Evolutionary conservation across 2,888 invertebrate species (phyloP), one percentile per base, ranked within the genome.

Genomic region (Bibio marci): DNA sequence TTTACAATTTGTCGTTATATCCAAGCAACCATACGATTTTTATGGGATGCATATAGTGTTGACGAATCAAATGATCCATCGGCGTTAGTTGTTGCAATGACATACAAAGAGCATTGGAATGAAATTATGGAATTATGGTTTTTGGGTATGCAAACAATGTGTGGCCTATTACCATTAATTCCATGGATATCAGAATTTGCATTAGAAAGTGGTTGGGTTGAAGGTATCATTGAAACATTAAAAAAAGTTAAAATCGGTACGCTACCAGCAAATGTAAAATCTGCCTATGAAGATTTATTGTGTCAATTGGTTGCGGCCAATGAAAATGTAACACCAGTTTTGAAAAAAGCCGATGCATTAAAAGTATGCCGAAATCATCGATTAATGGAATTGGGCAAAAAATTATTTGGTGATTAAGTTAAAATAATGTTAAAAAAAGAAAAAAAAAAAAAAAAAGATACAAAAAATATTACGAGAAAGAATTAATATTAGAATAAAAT

Each of bases 71-170:
- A 79, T 56, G 83, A 87, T 55, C 80, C 81, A 1, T 75, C 72
- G 10, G 79, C 80, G 38, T 63, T 91, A 42, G 85, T 87, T 3
- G 83, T 90, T 0, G 73, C 87, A 2, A 80, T 86, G 66, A 66
- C 76, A 3, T 91, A 91, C 58, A 86, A 87, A 53, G 80, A 82
- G 55, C 70, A 76, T 51, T 91, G 91, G 91, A 76, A 76, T 65
- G 88, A 90, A 57, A 70, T 91, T 42, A 81, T 80, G 56, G 91
- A 91, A 53, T 63, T 91, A 12, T 91, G 91, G 91, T 91, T 88
- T 59, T 66, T 91, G 44, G 90, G 90, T 17, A 87, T 91, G 86
- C 90, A 90, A 58, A 88, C 90, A 2, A 79, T 91, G 70, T 76
- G 85, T 52, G 75, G 78, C 26, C 76, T 88, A 1, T 61, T 90